Conservation (phyloP, 2,888 invertebrate species). For the Drosophila colorata region DNA sequence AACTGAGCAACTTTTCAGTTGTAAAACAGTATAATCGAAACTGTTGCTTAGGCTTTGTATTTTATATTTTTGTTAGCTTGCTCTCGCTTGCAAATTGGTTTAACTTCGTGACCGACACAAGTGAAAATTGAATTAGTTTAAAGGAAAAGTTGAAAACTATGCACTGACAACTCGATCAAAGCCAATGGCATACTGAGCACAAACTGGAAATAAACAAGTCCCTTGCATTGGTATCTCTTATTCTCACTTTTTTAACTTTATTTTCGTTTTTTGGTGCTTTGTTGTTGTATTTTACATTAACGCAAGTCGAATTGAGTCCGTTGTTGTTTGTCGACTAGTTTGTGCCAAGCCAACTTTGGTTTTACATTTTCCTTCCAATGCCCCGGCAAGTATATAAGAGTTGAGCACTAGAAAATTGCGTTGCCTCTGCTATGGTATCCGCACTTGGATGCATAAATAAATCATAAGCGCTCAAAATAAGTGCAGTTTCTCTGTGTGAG, state of each 20-base stretch:
- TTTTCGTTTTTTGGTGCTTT: not conserved
- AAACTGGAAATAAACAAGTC: slow-evolving; percentile 48
- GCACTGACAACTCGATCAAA: slow-evolving; percentile 61
- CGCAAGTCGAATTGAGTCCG: slow-evolving; percentile 18
- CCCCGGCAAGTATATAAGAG: slow-evolving; percentile 39
- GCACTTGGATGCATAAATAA: slow-evolving; percentile 67
- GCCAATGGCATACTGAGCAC: slow-evolving; percentile 37
- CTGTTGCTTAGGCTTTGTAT: slow-evolving; percentile 8
- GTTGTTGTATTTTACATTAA: slow-evolving; percentile 32
- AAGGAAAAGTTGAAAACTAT: slow-evolving; percentile 51
- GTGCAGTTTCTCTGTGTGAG: slow-evolving; percentile 25
- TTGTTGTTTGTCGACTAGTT: slow-evolving; percentile 35
- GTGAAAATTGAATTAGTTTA: slow-evolving; percentile 63
- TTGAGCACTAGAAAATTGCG: slow-evolving; percentile 50
- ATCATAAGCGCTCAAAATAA: slow-evolving; percentile 70
- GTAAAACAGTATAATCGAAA: slow-evolving; percentile 11
- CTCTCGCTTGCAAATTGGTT: slow-evolving; percentile 58
- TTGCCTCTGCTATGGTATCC: slow-evolving; percentile 20
- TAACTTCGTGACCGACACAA: slow-evolving; percentile 64
- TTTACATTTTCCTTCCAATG: slow-evolving; percentile 39
- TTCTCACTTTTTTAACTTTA: slow-evolving; percentile 14
- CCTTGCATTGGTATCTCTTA: slow-evolving; percentile 22
- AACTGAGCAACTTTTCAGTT: slow-evolving; percentile 38
- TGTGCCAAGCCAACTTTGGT: slow-evolving; percentile 45
- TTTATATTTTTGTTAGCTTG: slow-evolving; percentile 25